Evolutionary conservation across 1,140 invertebrate species (phyloP).

Genomic region (Eriosoma lanigerum): DNA sequence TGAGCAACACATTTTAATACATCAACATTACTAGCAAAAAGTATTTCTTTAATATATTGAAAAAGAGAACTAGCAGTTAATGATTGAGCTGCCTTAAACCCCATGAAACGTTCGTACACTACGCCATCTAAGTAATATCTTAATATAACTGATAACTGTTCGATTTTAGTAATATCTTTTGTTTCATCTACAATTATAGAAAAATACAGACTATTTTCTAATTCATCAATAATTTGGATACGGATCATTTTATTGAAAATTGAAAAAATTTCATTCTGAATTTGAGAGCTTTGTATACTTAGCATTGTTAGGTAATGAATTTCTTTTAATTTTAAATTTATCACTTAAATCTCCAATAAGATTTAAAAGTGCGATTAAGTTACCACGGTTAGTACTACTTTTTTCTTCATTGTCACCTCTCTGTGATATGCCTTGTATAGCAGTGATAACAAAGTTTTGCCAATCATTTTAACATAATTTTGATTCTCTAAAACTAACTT

Average conservation of each 20-base stretch:
- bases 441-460: no score
- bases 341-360: no score
- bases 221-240: background rate
- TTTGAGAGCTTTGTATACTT: no score
- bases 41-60: background rate
- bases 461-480: no score
- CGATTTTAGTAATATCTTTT: constrained; percentile 22
- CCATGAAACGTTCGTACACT: background rate
- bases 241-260: background rate
- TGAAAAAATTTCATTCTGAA: constrained; percentile 37
- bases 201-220: constrained; percentile 7
- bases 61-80: background rate
- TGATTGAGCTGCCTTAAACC: background rate
- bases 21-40: background rate
- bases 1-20: background rate
- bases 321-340: no score
- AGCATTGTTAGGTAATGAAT: no score
- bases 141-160: constrained; percentile 9
- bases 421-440: no score
- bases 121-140: background rate
- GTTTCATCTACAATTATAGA: constrained; percentile 10
- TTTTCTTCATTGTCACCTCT: no score
- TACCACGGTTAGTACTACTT: no score
- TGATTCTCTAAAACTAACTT: no score
- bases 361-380: no score